These are phyloP conservation scores for Ophion costatus DNA, from an alignment of 2,888 invertebrate species.

Conservation along the genomic window DNA sequence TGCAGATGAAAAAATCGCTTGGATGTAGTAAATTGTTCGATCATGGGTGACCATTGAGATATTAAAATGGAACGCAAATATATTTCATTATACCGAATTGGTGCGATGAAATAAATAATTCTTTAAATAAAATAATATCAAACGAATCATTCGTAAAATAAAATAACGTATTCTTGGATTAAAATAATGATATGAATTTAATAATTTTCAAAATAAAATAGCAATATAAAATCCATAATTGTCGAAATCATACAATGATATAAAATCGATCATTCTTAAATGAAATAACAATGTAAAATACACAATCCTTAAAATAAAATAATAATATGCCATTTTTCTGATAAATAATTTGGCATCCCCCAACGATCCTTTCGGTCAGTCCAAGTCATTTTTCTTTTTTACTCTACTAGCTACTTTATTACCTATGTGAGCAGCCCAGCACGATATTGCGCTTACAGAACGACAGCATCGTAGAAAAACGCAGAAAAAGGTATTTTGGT, in stretches of 20 bases:
- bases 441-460: no score
- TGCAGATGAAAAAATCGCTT: not conserved
- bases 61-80: not conserved
- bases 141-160: not conserved
- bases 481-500: no score
- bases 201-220: not conserved
- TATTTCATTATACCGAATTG: not conserved
- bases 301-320: not conserved
- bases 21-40: not conserved
- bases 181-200: not conserved
- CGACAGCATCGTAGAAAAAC: no score
- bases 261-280: not conserved
- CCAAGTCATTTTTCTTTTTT: no score
- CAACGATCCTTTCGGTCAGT: no score
- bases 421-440: no score
- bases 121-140: not conserved
- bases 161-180: no score
- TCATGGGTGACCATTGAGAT: not conserved
- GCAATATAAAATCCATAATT: not conserved
- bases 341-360: not conserved
- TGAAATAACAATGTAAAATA: not conserved
- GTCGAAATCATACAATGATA: not conserved
- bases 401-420: no score
- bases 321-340: not conserved
- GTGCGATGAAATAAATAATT: not conserved